Conservation (phyloP, 23 tunicate species). For the Oikopleura dioica region DNA sequence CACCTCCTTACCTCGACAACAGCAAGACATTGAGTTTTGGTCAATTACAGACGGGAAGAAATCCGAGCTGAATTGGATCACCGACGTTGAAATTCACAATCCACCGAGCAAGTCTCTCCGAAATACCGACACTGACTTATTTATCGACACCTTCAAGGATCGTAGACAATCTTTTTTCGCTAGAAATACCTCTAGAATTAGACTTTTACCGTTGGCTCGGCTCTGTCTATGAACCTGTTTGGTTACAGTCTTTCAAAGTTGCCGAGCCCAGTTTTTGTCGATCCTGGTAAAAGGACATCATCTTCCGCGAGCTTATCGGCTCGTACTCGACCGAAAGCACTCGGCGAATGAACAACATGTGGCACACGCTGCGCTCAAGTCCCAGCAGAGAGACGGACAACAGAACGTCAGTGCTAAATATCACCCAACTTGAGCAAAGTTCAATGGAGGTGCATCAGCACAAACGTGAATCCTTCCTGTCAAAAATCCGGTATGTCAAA, state of each 20-base stretch:
- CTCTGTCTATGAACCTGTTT: not conserved
- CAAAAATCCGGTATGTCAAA: not conserved
- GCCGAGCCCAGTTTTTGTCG: not conserved
- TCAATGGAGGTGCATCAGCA: not conserved
- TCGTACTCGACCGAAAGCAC: not conserved
- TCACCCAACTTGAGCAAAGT: not conserved
- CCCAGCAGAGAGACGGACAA: not conserved
- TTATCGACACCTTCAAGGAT: no score
- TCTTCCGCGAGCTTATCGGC: constrained; percentile 1
- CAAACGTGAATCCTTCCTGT: not conserved
- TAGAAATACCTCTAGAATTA: not conserved
- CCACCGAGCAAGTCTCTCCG: no score
- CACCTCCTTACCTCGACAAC: no score
- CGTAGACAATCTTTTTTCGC: no score
- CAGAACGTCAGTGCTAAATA: not conserved
- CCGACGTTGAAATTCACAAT: no score
- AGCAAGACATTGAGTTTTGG: no score
- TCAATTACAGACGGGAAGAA: no score
- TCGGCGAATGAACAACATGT: not conserved
- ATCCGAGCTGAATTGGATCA: no score
- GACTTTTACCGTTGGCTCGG: not conserved
- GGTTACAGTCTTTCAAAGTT: not conserved
- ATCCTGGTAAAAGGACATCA: not conserved
- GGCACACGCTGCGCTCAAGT: not conserved
- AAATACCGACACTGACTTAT: no score